Percentiles rank a stretch among this genome's conserved stretches.
Evolutionary conservation across 2,888 invertebrate species (phyloP).

Genomic region (Yponomeuta sedellus): DNA sequence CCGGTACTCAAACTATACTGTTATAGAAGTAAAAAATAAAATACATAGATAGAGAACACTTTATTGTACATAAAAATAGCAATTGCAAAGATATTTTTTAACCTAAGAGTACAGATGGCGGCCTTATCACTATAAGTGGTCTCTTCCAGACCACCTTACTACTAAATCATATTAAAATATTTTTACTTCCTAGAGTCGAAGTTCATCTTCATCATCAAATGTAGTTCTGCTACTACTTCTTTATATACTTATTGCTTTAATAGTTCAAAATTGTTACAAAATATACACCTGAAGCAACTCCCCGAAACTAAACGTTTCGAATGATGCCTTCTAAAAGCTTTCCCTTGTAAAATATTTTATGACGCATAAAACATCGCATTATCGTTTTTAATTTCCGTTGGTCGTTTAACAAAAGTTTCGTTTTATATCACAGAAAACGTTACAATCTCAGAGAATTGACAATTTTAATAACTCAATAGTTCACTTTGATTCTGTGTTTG

Average conservation of each 20-base stretch:
- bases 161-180: too few relatives aligned
- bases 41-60: too few relatives aligned
- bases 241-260: neutral
- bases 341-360: constrained; percentile 9
- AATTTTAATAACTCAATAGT: neutral
- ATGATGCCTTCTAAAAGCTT: constrained; percentile 7
- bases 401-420: neutral
- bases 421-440: neutral
- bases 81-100: too few relatives aligned
- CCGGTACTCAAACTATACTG: too few relatives aligned
- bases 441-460: neutral
- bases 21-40: too few relatives aligned
- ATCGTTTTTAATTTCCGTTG: neutral
- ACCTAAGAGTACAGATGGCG: too few relatives aligned
- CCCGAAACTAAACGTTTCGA: neutral
- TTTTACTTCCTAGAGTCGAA: too few relatives aligned
- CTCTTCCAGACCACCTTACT: too few relatives aligned
- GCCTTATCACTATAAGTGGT: too few relatives aligned
- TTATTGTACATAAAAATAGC: too few relatives aligned
- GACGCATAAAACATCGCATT: neutral
- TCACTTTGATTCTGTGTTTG: neutral
- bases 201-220: too few relatives aligned
- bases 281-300: neutral
- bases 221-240: too few relatives aligned
- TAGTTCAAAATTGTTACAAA: neutral